phyloP scores from a whole-genome alignment of 2,113 vertebrate genomes.

The Peucedramus taeniatus region DNA sequence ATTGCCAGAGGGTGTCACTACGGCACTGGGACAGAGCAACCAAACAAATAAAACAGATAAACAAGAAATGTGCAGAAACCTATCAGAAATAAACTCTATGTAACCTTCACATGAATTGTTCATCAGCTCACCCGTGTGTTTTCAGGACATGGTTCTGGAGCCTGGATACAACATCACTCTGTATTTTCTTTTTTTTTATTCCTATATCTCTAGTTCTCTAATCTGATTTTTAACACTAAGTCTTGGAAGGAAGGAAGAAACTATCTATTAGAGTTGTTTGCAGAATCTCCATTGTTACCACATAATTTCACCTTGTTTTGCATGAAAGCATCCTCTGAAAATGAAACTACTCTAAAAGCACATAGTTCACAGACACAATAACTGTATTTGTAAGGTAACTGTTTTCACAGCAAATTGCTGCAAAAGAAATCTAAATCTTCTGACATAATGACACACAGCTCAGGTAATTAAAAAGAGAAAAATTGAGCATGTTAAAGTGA shows the following conservation, averaged over 20 bases:
- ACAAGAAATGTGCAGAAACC: background rate
- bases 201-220: background rate
- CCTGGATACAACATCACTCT: background rate
- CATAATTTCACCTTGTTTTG: constrained; percentile 6
- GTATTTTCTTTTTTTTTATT: background rate
- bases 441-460: background rate
- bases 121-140: background rate
- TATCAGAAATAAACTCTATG: background rate
- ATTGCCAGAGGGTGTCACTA: constrained; percentile 54
- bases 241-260: background rate
- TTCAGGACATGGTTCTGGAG: background rate
- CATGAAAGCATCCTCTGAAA: background rate
- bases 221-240: background rate
- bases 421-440: background rate
- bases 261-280: background rate
- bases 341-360: background rate
- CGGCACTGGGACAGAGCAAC: background rate
- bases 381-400: background rate
- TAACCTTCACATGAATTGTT: background rate
- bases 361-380: background rate
- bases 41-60: background rate
- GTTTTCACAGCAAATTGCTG: background rate
- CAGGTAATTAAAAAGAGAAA: constrained; percentile 13
- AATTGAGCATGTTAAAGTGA: background rate
- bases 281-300: background rate